Evolutionary conservation across 1,140 invertebrate genomes (phyloP), one percentile per base, ranked within the genome.

Genomic region (Dreissena polymorpha): DNA sequence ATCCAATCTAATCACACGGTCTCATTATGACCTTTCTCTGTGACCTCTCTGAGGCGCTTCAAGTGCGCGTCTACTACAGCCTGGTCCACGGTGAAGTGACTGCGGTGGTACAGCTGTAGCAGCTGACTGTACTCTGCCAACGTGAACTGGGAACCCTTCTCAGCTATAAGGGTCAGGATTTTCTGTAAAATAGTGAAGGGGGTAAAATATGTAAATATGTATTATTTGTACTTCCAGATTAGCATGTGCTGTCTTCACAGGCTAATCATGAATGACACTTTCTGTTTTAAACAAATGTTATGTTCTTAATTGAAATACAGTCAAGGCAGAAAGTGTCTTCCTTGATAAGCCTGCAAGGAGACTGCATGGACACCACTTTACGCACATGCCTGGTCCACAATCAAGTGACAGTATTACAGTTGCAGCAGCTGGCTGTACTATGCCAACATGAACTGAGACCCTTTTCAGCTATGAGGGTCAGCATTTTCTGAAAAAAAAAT

Each of bases 401-500:
- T 86, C 0, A 87, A 85, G 63, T 90, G 90, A 83, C 91, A 86
- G 64, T 91, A 88, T 23, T 89, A 86, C 23, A 92, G 83, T 25
- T 89, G 83, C 12, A 92, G 80, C 51, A 92, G 78, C 55, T 91
- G 86, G 18, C 83, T 85, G 85, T 93, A 93, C 68, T 93, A 91
- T 0, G 80, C 85, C 68, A 89, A 86, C 14, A 88, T 90, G 77
- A 91, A 93, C 39, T 92, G 91, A 8, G 89, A 25, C 92, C 91
- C 68, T 91, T 92, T 82, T 92, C 92, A 18, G 88, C 88, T 64
- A 92, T 86, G 0, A 83, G 63, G 18, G 88, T 90, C 50, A 99
- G 94, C 88, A 99, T 96, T 92, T 98, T 97, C 96, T 97, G 92
- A 5, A 80, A 76, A 49, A 18, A n/a, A n/a, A n/a, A n/a, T n/a